Evolutionary conservation across 2,113 vertebrate genomes (phyloP), one percentile per base, ranked within the genome.

Genomic region (Chrysemys picta): DNA sequence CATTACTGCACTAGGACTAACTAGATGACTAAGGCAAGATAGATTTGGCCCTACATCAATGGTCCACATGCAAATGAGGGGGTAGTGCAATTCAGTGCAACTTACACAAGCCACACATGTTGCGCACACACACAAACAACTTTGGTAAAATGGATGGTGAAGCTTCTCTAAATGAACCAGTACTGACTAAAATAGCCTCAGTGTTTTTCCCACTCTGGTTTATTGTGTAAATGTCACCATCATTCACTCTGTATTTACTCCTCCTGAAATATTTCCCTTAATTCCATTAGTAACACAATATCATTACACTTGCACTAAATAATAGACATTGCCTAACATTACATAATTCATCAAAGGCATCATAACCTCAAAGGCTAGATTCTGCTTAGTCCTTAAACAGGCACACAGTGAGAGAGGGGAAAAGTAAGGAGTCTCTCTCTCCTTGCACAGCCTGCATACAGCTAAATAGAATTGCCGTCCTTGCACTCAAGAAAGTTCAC

Each of bases 61-160:
- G 89, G 29, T 24, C 75, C 17, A 0, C 0, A 65, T 31, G 76
- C 45, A 24, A 2, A 0, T 0, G 10, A 1, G 11, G 42, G 49
- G 19, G 59, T 35, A 85, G 47, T 54, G 52, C 29, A 24, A 47
- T 57, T 11, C 22, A 87, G 59, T 14, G 16, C 80, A 24, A n/a
- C 5, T 47, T 16, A 83, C 80, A 78, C 90, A 90, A 80, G 49
- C 72, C 35, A 52, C 59, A 50, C 21, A 4, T 13, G 16, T 79
- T 54, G 27, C 52, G 19, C 76, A 4, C 11, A 4, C 85, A n/a
- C 29, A 16, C 31, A 2, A 35, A 31, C 65, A 27, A 17, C 2
- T n/a, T 62, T 31, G 27, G 27, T 62, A 62, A 62, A 31, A 29
- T 59, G 27, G 12, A 62, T 31, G 57, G 57, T 31, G 57, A 29